Evolutionary conservation across 2,797 vertebrate genomes (phyloP).

Genomic region (Onychomys torridus): DNA sequence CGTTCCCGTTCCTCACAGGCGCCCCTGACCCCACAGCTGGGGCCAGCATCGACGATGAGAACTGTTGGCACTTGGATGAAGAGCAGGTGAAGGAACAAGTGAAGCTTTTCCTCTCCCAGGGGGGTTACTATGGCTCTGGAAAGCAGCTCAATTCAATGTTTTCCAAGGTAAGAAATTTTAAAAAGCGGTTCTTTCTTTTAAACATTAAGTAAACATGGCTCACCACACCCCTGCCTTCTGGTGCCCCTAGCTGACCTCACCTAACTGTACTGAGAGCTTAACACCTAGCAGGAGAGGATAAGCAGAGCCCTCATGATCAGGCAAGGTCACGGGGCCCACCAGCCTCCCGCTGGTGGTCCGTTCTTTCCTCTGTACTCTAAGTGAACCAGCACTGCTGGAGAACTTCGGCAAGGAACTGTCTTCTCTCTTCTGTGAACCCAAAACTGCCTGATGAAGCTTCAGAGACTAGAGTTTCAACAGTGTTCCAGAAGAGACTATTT

Average conservation of each 20-base stretch:
- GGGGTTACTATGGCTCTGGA: slow-evolving; percentile 97
- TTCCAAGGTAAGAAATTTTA: slow-evolving; percentile 90
- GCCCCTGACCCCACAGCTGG: slow-evolving; percentile 98
- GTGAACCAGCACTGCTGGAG: not conserved
- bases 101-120: slow-evolving; percentile 98
- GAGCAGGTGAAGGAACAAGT: slow-evolving; percentile 98
- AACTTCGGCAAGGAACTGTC: not conserved
- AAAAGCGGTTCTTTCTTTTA: not conserved
- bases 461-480: not conserved
- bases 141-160: slow-evolving; percentile 99
- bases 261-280: slow-evolving; percentile 16
- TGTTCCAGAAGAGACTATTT: slow-evolving; percentile 5
- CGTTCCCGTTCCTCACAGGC: slow-evolving; percentile 86
- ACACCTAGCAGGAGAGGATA: not conserved
- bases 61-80: slow-evolving; percentile 99
- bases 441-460: not conserved
- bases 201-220: slow-evolving; percentile 16
- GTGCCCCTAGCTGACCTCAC: slow-evolving; percentile 16
- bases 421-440: slow-evolving; percentile 52
- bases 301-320: not conserved
- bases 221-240: slow-evolving; percentile 17
- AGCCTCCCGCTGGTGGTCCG: not conserved
- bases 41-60: slow-evolving; percentile 97
- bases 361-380: slow-evolving; percentile 39
- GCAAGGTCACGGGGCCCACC: not conserved